Base-by-base conservation (phyloP, 2,797 vertebrate genomes). In the Pelobates cultripes region DNA sequence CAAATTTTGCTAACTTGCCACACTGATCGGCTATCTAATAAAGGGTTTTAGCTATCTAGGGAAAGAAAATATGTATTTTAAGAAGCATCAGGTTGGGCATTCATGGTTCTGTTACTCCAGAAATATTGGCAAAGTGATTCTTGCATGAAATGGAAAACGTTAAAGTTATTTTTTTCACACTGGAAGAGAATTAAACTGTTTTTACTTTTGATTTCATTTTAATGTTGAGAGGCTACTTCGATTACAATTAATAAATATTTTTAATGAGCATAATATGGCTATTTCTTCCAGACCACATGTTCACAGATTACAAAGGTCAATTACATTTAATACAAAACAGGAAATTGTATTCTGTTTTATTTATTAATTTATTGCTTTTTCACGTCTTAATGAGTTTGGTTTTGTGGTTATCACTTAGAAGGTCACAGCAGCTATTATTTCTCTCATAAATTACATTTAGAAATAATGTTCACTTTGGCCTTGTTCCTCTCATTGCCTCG, bases 291-390 rank as follows among this genome's bases (percentile, higher is more conserved):
- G 42, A 42, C 10, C 84, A 86, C 74, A 77, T 84, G 75, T 85
- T 68, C 76, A 10, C 3, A 0, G 71, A 86, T 86, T 43, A 80
- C 69, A 66, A 70, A 61, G 4, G 77, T 87, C 80, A 88, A 82
- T 40, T 78, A 70, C 43, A 84, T 84, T 80, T 78, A 84, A 73
- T 70, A 75, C 41, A 43, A 84, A 8, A 74, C 17, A 67, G 47
- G 63, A 84, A 86, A 89, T 79, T n/a, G 2, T 73, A 70, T 79
- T 73, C 79, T 73, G 79, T 83, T 81, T 85, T 80, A 86, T 76
- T 42, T 77, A 84, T 64, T 85, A 64, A 84, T 85, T 87, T 86
- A 85, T 82, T 91, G 78, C 40, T 63, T 82, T 83, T 66, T 72
- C 75, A 80, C 68, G 80, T 85, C 68, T 82, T 82, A 47, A 78